A percentile compares a stretch with the other conserved stretches of the same genome.
Evolutionary conservation across 2,797 vertebrate species (phyloP).

Genomic region (Enteromius viviparus): DNA sequence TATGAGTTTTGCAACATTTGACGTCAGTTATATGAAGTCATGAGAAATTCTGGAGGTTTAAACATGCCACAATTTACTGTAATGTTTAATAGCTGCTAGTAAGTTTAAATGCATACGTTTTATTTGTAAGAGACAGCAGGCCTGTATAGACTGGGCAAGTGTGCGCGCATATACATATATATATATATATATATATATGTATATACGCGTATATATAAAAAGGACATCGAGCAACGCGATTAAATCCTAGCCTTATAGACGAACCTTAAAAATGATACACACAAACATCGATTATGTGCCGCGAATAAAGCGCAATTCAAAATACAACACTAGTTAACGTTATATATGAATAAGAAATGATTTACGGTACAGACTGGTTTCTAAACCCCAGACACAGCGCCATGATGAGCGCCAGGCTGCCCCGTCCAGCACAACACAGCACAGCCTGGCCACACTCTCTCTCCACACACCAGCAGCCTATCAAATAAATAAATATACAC

Average conservation of each 20-base stretch:
- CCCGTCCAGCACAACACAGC: conserved; percentile 67
- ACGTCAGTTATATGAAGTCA: background rate
- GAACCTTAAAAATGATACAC: background rate
- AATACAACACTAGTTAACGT: background rate
- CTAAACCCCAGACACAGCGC: conserved; percentile 70
- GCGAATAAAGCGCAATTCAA: background rate
- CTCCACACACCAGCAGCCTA: conserved; percentile 38
- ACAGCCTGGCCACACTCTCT: conserved; percentile 48
- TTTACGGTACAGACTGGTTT: conserved; percentile 57
- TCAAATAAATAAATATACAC: conserved; percentile 64
- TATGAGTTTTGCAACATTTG: background rate
- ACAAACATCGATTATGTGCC: background rate
- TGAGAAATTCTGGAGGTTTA: conserved; percentile 11
- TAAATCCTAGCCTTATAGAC: background rate
- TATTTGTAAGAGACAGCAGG: background rate
- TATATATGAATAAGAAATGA: background rate
- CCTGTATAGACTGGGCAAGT: background rate
- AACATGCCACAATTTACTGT: background rate
- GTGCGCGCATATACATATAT: background rate
- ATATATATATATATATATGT: background rate
- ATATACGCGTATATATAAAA: background rate
- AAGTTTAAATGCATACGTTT: background rate
- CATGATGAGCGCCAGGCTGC: conserved; percentile 78
- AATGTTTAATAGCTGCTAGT: background rate
- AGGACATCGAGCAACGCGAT: background rate